Evolutionary conservation across 2,113 vertebrate genomes (phyloP).

Genomic region (Ginglymostoma cirratum): DNA sequence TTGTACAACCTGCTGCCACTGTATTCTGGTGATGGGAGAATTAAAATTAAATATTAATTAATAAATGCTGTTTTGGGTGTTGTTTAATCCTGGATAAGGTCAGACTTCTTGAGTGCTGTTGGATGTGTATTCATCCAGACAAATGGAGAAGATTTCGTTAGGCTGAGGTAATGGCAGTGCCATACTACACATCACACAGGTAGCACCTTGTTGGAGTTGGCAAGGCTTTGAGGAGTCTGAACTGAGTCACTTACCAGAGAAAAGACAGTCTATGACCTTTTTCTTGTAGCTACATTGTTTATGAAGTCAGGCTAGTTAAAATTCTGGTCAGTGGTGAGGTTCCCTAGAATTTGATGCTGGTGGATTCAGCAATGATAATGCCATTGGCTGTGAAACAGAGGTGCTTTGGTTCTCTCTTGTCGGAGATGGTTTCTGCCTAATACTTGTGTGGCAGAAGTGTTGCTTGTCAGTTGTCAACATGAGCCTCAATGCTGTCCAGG

Average conservation of each 20-base stretch:
- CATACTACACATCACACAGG: too few species aligned
- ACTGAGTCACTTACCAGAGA: neutral
- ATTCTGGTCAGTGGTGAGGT: neutral
- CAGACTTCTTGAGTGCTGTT: neutral
- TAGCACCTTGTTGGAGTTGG: neutral
- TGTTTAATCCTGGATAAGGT: neutral
- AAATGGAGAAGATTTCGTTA: neutral
- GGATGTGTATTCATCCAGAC: neutral
- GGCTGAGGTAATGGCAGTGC: neutral
- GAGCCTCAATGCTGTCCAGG: neutral
- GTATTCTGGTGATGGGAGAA: neutral
- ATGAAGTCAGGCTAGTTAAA: neutral
- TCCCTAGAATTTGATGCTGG: neutral
- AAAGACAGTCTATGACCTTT: neutral
- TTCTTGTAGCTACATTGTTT: neutral
- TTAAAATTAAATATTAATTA: neutral
- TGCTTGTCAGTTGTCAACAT: neutral
- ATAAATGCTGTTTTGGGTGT: too few species aligned
- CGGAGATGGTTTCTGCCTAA: neutral
- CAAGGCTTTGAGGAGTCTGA: neutral
- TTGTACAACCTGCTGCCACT: neutral
- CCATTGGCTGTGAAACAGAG: neutral
- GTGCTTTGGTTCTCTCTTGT: neutral
- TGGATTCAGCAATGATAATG: neutral
- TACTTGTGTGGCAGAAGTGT: neutral